Percentiles rank a stretch among this genome's conserved stretches.
phyloP scores from a whole-genome alignment of 1,140 invertebrate genomes.

The Caerostris extrusa region DNA sequence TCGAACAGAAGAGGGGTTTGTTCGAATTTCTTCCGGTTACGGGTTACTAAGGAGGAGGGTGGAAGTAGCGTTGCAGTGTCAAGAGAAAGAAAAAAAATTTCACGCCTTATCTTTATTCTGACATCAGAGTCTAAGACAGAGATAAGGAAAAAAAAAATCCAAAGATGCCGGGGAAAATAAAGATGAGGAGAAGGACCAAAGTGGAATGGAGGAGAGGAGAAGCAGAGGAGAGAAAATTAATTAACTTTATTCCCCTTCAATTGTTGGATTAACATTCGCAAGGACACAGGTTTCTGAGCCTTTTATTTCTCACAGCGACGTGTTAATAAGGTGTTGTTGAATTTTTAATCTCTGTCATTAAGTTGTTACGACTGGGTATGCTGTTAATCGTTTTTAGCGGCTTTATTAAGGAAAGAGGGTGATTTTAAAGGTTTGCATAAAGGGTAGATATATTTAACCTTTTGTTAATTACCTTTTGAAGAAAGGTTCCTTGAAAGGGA shows the following conservation, averaged over 20 bases:
- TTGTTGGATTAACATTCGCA: conserved; percentile 66
- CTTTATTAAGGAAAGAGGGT: conserved; percentile 24
- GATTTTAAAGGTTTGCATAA: conserved; percentile 33
- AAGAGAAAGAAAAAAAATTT: conserved; percentile 51
- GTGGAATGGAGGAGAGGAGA: not conserved
- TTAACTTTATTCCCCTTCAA: conserved; percentile 73
- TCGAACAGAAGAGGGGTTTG: conserved; percentile 69
- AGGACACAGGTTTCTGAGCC: conserved; percentile 31
- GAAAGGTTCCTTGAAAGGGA: not conserved
- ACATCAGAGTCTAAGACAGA: conserved; percentile 53
- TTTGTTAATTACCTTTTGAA: conserved; percentile 40
- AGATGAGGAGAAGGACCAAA: conserved; percentile 31
- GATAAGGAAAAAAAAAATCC: conserved; percentile 27
- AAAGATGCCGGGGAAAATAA: conserved; percentile 41
- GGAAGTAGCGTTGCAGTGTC: conserved; percentile 14
- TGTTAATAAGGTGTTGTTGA: conserved; percentile 66
- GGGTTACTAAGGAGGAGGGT: conserved; percentile 12
- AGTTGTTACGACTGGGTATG: conserved; percentile 30
- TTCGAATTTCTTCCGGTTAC: conserved; percentile 74
- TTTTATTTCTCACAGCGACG: not conserved
- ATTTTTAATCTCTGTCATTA: conserved; percentile 49
- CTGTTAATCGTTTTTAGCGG: conserved; percentile 55
- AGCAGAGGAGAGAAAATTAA: conserved; percentile 61
- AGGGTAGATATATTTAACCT: conserved; percentile 37
- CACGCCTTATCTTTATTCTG: conserved; percentile 71